Base-by-base conservation (phyloP, 2,797 vertebrate genomes). In the Acrocephalus scirpaceus region DNA sequence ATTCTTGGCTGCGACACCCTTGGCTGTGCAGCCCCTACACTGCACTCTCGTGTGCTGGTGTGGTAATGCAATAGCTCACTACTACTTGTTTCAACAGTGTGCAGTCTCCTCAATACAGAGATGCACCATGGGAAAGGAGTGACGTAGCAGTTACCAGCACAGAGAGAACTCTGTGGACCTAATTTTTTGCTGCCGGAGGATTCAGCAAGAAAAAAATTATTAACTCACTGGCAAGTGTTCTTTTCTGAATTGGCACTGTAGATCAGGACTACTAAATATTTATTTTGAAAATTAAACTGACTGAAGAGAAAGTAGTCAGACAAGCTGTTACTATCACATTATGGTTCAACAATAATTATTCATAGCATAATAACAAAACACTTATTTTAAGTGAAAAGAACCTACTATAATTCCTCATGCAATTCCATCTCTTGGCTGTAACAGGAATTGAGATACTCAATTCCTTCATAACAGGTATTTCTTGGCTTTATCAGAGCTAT, bases 31-130 rank as follows among this genome's bases (percentile, higher is more conserved):
- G 44, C 92, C 93, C 81, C 93, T 93, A 80, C 93, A 94, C 95
- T 97, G 96, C 97, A 57, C 97, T 96, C 97, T 72, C 42, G 97
- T 91, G 98, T 74, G 45, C 29, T 44, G 21, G 7, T 3, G 23
- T 36, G 81, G 87, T 71, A 94, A 69, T 93, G 95, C 95, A 88
- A 16, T 5, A 66, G 40, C 45, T 77, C 44, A 20, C 57, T 22
- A 8, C 15, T 17, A 21, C 19, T 70, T 15, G 17, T 44, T 62
- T 69, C 77, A 75, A n/a, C 7, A 32, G 17, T 2, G 15, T 20
- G 27, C 19, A 1, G 21, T 3, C 45, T 70, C 51, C 83, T 78
- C 78, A 45, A 13, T 10, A 44, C 13, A 65, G 66, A 78, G 78
- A 92, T 50, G 86, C 50, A 74, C 38, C 87, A 51, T 3, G 45